A percentile compares a stretch with the other conserved stretches of the same genome.
Evolutionary conservation across 2,888 invertebrate species (phyloP).

Genomic region (Drosophila anomelani): DNA sequence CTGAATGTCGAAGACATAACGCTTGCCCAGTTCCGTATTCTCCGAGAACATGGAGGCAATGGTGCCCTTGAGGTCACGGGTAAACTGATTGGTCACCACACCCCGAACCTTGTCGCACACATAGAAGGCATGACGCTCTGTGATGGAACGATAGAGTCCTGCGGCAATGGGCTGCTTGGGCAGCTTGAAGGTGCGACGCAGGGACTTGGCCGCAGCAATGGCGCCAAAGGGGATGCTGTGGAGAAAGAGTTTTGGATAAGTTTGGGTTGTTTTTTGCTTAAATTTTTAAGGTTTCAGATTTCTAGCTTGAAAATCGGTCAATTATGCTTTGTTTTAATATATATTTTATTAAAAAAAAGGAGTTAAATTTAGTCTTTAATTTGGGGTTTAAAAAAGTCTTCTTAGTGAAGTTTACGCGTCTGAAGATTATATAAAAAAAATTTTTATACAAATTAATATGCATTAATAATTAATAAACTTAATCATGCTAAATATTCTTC

Average conservation of each 20-base stretch:
- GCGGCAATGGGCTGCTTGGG: conserved; percentile 92
- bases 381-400: background rate
- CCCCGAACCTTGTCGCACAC: conserved; percentile 96
- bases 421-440: background rate
- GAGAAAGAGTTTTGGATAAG: background rate
- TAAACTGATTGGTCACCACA: conserved; percentile 95
- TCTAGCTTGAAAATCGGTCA: background rate
- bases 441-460: no score
- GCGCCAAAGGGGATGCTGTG: conserved; percentile 92
- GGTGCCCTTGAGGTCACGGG: conserved; percentile 94
- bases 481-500: background rate
- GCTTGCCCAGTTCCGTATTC: conserved; percentile 93
- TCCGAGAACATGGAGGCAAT: conserved; percentile 96
- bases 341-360: background rate
- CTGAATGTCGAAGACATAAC: conserved; percentile 95
- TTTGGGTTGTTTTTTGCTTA: background rate
- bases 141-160: conserved; percentile 93
- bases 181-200: conserved; percentile 90
- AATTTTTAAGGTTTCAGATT: background rate
- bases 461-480: background rate
- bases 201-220: conserved; percentile 91
- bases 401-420: background rate
- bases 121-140: conserved; percentile 96
- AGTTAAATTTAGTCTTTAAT: background rate
- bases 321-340: background rate